Conservation (phyloP, 2,113 vertebrate genomes). For the Bubo scandiacus region DNA sequence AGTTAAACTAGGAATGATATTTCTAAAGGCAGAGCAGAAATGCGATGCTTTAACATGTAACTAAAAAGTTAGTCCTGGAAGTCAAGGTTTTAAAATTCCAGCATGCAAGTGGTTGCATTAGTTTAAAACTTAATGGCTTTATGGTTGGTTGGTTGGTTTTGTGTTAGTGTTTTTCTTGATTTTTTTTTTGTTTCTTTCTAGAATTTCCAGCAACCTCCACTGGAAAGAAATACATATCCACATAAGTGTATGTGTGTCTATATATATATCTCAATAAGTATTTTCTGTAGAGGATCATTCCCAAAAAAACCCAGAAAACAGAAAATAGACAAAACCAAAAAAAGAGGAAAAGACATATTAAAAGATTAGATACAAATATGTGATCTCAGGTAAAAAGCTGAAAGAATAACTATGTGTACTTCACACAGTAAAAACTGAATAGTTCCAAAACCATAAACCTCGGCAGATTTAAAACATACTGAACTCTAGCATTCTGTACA, state of each 20-base stretch:
- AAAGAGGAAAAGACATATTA: background rate
- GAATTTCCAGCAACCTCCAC: background rate
- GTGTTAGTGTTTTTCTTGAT: background rate
- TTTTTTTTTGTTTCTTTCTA: background rate
- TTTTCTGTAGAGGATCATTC: background rate
- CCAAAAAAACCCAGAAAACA: background rate
- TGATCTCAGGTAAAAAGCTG: background rate
- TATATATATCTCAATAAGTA: background rate
- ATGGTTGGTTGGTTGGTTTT: background rate
- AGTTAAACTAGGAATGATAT: rapidly evolving
- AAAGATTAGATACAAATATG: background rate
- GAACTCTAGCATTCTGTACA: background rate
- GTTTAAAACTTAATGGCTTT: background rate
- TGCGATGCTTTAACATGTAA: background rate
- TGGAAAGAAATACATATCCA: background rate
- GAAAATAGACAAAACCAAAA: background rate
- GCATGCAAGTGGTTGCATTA: background rate
- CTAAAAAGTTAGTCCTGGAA: background rate
- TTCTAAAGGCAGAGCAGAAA: background rate
- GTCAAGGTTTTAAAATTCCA: background rate
- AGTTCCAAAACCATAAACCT: background rate
- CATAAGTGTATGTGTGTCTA: background rate
- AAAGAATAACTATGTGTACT: background rate
- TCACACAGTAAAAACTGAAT: background rate
- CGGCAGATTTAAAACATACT: background rate